These are phyloP conservation scores for Rhinella marina DNA, from an alignment of 2,797 vertebrate species.

Conservation along the genomic window DNA sequence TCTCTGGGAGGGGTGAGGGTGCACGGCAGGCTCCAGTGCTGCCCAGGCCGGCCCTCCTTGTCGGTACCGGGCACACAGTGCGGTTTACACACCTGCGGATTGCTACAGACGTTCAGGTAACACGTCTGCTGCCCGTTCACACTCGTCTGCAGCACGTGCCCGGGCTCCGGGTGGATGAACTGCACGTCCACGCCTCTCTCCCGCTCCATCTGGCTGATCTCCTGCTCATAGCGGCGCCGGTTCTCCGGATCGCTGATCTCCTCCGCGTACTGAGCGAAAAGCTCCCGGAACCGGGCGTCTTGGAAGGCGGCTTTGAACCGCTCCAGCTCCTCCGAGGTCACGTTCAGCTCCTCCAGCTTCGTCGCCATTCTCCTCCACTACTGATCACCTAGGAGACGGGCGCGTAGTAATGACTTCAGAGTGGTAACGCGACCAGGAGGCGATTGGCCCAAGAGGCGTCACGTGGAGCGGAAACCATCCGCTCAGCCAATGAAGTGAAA, in stretches of 20 bases:
- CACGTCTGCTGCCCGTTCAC: constrained; percentile 78
- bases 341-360: constrained; percentile 77
- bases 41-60: constrained; percentile 69
- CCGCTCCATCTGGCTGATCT: constrained; percentile 84
- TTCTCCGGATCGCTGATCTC: constrained; percentile 85
- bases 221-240: constrained; percentile 82
- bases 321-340: constrained; percentile 82
- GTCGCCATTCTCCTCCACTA: constrained; percentile 73
- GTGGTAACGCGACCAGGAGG: accelerated
- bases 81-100: constrained; percentile 76
- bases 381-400: constrained; percentile 63
- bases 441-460: background rate
- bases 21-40: constrained; percentile 85
- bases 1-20: constrained; percentile 81
- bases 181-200: constrained; percentile 82
- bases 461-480: background rate
- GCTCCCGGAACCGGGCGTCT: constrained; percentile 79
- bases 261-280: constrained; percentile 82
- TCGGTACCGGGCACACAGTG: constrained; percentile 65
- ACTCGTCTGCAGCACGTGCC: constrained; percentile 83
- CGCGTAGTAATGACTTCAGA: background rate
- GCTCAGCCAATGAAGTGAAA: background rate
- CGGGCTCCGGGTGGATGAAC: constrained; percentile 85
- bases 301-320: constrained; percentile 80
- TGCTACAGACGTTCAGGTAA: constrained; percentile 88